A percentile compares a stretch with the other conserved stretches of the same genome.
These are phyloP conservation scores for Emys orbicularis DNA, from an alignment of 2,797 vertebrate genomes.

Conservation along the genomic window DNA sequence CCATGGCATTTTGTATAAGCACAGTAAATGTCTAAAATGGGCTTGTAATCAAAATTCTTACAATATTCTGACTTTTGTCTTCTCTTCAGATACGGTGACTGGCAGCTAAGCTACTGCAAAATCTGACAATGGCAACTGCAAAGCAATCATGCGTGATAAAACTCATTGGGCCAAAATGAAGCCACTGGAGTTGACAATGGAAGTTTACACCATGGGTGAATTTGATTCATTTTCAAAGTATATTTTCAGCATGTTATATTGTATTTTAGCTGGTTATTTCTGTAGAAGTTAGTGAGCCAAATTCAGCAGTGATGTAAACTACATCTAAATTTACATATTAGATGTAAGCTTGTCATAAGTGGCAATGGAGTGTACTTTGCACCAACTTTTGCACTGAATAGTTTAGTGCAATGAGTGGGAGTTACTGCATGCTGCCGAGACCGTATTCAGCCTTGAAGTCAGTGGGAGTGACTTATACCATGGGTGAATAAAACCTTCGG, in stretches of 20 bases:
- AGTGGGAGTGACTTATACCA: neutral
- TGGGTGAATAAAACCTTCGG: neutral
- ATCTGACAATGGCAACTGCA: neutral
- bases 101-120: neutral
- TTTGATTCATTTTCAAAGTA: accelerated
- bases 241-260: neutral
- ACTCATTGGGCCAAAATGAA: neutral
- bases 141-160: neutral
- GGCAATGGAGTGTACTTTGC: neutral
- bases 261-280: neutral
- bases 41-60: neutral
- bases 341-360: neutral
- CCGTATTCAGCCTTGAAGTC: neutral
- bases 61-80: neutral
- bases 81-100: neutral
- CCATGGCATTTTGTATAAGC: neutral
- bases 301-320: neutral
- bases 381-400: accelerated
- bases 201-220: neutral
- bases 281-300: neutral
- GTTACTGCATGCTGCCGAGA: neutral
- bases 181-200: neutral
- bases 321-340: neutral
- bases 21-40: neutral
- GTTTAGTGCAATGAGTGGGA: neutral